Evolutionary conservation across 2,113 vertebrate species (phyloP).

Genomic region (Sylvietta virens): DNA sequence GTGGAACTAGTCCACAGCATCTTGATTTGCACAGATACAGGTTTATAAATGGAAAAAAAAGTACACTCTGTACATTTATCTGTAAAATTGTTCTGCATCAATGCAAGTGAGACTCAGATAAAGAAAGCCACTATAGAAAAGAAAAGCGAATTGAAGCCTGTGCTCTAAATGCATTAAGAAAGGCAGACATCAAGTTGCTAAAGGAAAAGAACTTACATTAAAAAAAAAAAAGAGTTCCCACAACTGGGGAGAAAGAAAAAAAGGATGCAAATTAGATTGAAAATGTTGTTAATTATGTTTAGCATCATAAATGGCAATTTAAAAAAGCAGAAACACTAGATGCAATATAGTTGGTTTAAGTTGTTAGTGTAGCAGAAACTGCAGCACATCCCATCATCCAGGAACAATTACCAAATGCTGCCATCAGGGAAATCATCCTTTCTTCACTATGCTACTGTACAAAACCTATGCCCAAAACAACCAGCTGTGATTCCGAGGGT

Average conservation of each 20-base stretch:
- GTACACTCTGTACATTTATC: neutral
- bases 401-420: constrained; percentile 24
- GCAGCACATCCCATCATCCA: neutral
- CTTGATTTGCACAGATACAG: neutral
- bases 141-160: neutral
- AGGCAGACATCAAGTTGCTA: neutral
- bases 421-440: neutral
- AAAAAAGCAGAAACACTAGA: neutral
- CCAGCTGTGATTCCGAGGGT: neutral
- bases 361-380: neutral
- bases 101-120: neutral
- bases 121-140: neutral
- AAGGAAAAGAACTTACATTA: neutral
- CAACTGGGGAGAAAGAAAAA: neutral
- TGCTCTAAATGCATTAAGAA: neutral
- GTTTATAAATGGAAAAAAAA: neutral
- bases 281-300: constrained; percentile 16
- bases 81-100: neutral
- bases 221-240: neutral
- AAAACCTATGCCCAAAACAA: neutral
- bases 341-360: neutral
- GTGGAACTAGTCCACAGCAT: neutral
- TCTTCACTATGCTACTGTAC: neutral
- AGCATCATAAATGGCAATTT: constrained; percentile 16
- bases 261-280: neutral